phyloP scores from a whole-genome alignment of 2,888 invertebrate species.

The Meloe dianella region DNA sequence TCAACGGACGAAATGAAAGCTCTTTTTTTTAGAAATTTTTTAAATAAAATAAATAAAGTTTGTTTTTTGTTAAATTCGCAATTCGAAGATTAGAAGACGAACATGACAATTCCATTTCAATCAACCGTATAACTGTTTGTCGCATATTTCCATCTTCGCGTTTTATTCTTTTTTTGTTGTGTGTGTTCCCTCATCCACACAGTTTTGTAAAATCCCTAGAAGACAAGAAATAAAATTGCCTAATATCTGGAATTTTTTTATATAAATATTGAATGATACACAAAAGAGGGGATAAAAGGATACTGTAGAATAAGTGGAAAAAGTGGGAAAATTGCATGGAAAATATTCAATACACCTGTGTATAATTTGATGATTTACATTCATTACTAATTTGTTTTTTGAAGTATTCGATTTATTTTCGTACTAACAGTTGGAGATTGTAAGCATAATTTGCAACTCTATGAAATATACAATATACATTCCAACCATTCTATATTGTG shows the following conservation, averaged over 20 bases:
- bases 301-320: background rate
- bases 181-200: background rate
- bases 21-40: background rate
- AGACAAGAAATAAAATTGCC: conserved; percentile 1
- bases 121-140: background rate
- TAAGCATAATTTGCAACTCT: too few relatives aligned
- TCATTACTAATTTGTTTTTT: too few relatives aligned
- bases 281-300: background rate
- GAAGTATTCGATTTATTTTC: too few relatives aligned
- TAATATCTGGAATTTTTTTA: background rate
- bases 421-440: too few relatives aligned
- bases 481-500: too few relatives aligned
- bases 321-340: background rate
- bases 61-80: too few relatives aligned
- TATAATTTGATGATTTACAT: background rate
- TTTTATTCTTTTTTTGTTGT: background rate
- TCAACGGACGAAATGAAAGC: too few relatives aligned
- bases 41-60: background rate
- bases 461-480: too few relatives aligned
- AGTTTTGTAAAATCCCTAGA: background rate
- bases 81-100: too few relatives aligned
- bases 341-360: background rate
- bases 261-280: background rate
- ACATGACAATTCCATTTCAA: conserved; percentile 2
- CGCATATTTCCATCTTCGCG: background rate